These are phyloP conservation scores for Monoplex corrugatus DNA, from an alignment of 2,888 invertebrate species.

Conservation along the genomic window DNA sequence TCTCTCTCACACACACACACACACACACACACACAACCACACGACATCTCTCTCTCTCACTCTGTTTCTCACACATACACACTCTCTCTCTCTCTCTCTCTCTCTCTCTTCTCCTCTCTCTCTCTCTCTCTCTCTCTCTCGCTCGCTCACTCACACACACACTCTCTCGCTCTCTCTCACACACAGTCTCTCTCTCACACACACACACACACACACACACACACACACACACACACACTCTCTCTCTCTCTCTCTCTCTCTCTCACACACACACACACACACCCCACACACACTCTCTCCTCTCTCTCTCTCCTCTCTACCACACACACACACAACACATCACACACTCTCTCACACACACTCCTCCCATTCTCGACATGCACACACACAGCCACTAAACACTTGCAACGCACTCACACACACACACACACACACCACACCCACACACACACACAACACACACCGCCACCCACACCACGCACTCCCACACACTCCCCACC, in stretches of 20 bases:
- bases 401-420: background rate
- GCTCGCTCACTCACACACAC: background rate
- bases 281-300: background rate
- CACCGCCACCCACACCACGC: too few species aligned
- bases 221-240: background rate
- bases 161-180: background rate
- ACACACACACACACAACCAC: background rate
- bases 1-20: background rate
- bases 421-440: background rate
- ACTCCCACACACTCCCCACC: too few species aligned
- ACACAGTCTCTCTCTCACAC: background rate
- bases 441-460: background rate
- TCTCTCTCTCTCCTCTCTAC: background rate
- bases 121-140: background rate
- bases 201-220: background rate
- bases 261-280: background rate
- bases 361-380: too few species aligned
- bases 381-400: too few species aligned
- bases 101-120: conserved; percentile 19
- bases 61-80: background rate
- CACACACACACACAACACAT: background rate
- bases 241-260: background rate
- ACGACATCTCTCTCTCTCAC: background rate
- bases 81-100: conserved; percentile 41
- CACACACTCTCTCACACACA: too few species aligned